These are phyloP conservation scores for Phaethon lepturus DNA, from an alignment of 2,113 vertebrate species.

Conservation along the genomic window DNA sequence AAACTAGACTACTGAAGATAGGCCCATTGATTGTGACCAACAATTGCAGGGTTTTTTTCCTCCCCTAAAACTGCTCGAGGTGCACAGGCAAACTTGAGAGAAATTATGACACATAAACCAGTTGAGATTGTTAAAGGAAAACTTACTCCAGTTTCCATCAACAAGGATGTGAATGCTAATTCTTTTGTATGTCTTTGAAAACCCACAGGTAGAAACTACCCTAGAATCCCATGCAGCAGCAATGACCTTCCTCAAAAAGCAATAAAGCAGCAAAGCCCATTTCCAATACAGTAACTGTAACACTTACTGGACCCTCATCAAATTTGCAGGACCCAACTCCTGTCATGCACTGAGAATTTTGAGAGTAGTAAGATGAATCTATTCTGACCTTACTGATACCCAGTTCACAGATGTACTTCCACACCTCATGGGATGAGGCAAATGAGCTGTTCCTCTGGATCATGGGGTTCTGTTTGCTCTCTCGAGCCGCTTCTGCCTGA, in stretches of 20 bases:
- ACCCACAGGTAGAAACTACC: neutral
- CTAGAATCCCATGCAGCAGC: neutral
- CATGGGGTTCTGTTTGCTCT: constrained; percentile 95
- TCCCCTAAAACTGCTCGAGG: neutral
- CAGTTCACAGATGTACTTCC: constrained; percentile 97
- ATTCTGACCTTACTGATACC: constrained; percentile 90
- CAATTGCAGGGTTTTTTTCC: neutral
- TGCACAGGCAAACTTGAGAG: neutral
- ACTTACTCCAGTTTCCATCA: neutral
- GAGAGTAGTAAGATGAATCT: neutral
- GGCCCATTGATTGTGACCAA: neutral
- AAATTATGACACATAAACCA: neutral
- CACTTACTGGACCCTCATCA: neutral
- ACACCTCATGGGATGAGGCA: constrained; percentile 95
- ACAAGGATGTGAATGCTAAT: neutral
- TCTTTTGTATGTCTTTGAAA: neutral
- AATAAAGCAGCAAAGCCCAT: neutral
- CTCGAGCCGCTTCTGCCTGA: constrained; percentile 89
- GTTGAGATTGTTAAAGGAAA: neutral
- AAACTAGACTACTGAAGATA: neutral
- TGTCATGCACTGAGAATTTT: neutral
- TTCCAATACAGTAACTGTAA: neutral
- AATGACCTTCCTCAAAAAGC: neutral
- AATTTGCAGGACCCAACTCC: neutral
- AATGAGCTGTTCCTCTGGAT: constrained; percentile 97